Evolutionary conservation across 2,113 vertebrate genomes (phyloP), one percentile per base, ranked within the genome.

Genomic region (Boleophthalmus pectinirostris): DNA sequence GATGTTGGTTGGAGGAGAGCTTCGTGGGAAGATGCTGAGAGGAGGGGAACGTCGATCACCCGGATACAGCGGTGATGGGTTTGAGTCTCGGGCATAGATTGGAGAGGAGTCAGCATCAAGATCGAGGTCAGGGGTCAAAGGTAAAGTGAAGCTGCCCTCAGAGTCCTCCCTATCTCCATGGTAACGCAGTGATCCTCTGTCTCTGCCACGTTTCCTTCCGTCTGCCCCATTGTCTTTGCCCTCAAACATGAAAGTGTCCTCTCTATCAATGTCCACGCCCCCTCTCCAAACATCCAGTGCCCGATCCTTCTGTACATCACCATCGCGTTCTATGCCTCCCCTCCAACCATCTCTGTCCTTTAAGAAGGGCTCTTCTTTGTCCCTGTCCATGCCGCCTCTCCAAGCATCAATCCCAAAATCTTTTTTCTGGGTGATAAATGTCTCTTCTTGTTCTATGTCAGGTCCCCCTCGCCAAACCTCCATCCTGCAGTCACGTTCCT

Each of bases 101-200:
- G 95, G 96, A 0, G 95, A 93, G 51, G 95, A 93, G 68, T 92
- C 94, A 78, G 88, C 91, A 76, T 92, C 94, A n/a, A 91, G 89
- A 73, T 93, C 94, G 68, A 91, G 93, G 76, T 91, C 94, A 57
- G 77, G 95, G 85, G 80, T 93, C 94, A 93, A 84, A 88, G 90
- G 91, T 90, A 89, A 82, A 69, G 89, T 67, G 49, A 95, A 96
- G 87, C 95, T 94, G 83, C 96, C 95, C 0, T 64, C 61, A 38
- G 96, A 95, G 84, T 97, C 96, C 65, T 97, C 95, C 73, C 93
- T 91, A 66, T 95, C 94, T 0, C 93, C 93, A 69, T 84, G 89
- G 70, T 84, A 92, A 12, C 87, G 86, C 15, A 91, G 77, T 43
- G 89, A 87, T 12, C 88, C 89, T 83, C 78, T 66, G 10, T 87